A percentile compares a stretch with the other conserved stretches of the same genome.
phyloP scores from a whole-genome alignment of 1,140 invertebrate genomes.

The Physella acuta region DNA sequence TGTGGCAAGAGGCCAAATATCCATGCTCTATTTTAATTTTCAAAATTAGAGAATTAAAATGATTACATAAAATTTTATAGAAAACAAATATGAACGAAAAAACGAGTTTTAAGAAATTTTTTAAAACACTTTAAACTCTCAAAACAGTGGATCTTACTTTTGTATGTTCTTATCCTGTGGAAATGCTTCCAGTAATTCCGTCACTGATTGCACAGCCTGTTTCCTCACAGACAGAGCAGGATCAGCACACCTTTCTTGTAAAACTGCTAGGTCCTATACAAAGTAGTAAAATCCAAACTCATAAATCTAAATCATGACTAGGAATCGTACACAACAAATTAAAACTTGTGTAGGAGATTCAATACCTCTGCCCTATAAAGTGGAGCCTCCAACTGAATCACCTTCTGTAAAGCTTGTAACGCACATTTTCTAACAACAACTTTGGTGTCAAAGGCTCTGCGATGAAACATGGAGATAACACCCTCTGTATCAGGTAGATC shows the following conservation, averaged over 20 bases:
- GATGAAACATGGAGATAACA: constrained; percentile 60
- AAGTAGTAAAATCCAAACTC: too few relatives aligned
- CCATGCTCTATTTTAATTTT: constrained; percentile 43
- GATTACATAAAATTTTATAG: too few relatives aligned
- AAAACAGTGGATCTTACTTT: constrained; percentile 42
- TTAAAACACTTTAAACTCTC: too few relatives aligned
- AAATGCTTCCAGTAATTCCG: constrained; percentile 62
- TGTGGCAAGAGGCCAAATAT: constrained; percentile 64
- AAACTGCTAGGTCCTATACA: constrained; percentile 56
- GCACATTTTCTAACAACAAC: constrained; percentile 66
- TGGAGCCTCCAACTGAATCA: constrained; percentile 47
- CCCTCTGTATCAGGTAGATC: constrained; percentile 52
- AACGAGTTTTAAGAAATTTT: too few relatives aligned
- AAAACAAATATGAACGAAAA: too few relatives aligned
- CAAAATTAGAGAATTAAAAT: too few relatives aligned
- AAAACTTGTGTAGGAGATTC: too few relatives aligned
- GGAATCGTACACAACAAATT: too few relatives aligned
- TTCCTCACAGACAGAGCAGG: constrained; percentile 65
- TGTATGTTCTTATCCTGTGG: constrained; percentile 60
- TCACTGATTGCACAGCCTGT: constrained; percentile 64
- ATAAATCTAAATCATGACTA: too few relatives aligned
- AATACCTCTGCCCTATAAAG: constrained; percentile 57
- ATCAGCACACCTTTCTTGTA: constrained; percentile 65
- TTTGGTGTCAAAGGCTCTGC: constrained; percentile 65
- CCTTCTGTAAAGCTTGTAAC: constrained; percentile 62